Evolutionary conservation across 2,113 vertebrate species (phyloP), one percentile per base, ranked within the genome.

Genomic region (Taurulus bubalis): DNA sequence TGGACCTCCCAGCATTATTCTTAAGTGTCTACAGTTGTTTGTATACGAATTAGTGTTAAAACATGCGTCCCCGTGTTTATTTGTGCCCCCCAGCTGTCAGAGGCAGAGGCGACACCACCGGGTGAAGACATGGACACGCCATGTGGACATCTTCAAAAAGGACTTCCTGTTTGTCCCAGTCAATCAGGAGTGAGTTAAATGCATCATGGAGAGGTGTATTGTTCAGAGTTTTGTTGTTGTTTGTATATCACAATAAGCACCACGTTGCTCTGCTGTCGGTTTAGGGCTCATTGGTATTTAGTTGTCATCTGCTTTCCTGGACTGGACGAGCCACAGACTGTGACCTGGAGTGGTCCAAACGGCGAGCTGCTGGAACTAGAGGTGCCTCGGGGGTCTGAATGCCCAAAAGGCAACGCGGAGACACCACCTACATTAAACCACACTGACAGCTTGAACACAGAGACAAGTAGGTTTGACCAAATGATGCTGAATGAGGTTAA

Each of bases 151-250:
- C 91, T 99, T 99, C 91, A 95, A 87, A 71, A 99, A 99, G 90
- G 98, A 99, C 94, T 99, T 98, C 68, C 95, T 99, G 40, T 99
- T 99, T 95, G 96, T 99, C 36, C 98, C 98, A 83, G 97, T 99
- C 82, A 99, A 99, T 93, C 97, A 99, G 86, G 96, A 99, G 98
- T 99, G 92, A 97, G 97, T 97, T 77, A 3, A 42, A 26, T 20
- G 3, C 14, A n/a, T 8, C 26, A 28, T 26, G 0, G 26, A 38
- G 12, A 11, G 0, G 4, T 26, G 26, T 58, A 6, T 30, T 45
- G 2, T 32, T 24, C 6, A 51, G 22, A 34, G 34, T 34, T 34
- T 42, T 42, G 9, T 40, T n/a, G n/a, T 8, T 56, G 10, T 30
- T 34, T 6, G 0, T 30, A 3, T 16, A 1, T 45, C 9, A 60